Percentiles rank a stretch among this genome's conserved stretches.
These are phyloP conservation scores for Macrosoma leucophasiata DNA, from an alignment of 2,888 invertebrate genomes.

Conservation along the genomic window DNA sequence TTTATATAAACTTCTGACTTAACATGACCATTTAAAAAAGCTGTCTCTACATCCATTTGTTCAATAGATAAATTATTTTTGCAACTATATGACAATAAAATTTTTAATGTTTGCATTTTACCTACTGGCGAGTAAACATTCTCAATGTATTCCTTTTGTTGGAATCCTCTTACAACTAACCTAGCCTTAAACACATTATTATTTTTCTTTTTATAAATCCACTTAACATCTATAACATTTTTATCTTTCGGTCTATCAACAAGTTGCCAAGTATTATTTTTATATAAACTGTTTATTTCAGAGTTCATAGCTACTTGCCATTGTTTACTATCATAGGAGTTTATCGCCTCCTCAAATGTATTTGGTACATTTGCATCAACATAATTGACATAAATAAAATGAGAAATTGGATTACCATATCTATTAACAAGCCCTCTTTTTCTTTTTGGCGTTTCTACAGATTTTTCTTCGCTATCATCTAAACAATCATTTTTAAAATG, in stretches of 20 bases:
- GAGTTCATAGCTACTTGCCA: conserved; percentile 32
- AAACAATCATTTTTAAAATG: conserved; percentile 10
- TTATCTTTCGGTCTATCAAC: conserved; percentile 29
- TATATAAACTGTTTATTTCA: conserved; percentile 31
- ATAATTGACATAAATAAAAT: conserved; percentile 30
- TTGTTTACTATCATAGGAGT: conserved; percentile 23
- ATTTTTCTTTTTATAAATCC: conserved; percentile 32
- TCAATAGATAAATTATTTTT: conserved; percentile 25
- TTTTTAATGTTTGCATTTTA: conserved; percentile 34
- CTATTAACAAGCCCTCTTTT: conserved; percentile 13
- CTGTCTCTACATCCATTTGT: conserved; percentile 31
- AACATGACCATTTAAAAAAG: conserved; percentile 30
- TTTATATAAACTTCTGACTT: conserved; percentile 31
- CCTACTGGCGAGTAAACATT: conserved; percentile 28
- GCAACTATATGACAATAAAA: conserved; percentile 31
- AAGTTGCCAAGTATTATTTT: conserved; percentile 36
- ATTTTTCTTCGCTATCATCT: conserved; percentile 17
- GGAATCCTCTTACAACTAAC: conserved; percentile 15
- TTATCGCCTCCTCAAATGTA: conserved; percentile 33
- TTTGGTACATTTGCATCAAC: conserved; percentile 28
- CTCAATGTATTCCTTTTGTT: conserved; percentile 14
- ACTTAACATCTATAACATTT: conserved; percentile 33
- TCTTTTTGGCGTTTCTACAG: conserved; percentile 19
- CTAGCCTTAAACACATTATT: conserved; percentile 19
- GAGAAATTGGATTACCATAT: conserved; percentile 22